These are phyloP conservation scores for Haemorhous mexicanus DNA, from an alignment of 2,113 vertebrate genomes.

Conservation along the genomic window DNA sequence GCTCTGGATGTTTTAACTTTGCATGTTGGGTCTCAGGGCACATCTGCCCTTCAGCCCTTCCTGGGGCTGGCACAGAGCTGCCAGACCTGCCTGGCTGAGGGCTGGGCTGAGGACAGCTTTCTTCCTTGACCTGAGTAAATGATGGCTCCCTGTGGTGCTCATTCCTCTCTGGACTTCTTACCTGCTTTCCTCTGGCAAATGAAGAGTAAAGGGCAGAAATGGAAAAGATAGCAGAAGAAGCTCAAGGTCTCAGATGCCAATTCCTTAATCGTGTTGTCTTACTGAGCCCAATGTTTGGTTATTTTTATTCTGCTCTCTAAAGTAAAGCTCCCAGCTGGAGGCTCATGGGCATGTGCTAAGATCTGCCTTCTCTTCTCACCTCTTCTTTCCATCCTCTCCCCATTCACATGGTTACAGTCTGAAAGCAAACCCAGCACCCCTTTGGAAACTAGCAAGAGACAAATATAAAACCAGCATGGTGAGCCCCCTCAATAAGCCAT, in stretches of 20 bases:
- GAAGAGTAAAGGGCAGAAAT: background rate
- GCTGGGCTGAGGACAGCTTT: background rate
- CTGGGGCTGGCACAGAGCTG: background rate
- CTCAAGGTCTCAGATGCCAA: background rate
- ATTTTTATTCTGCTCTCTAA: background rate
- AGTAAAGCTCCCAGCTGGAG: background rate
- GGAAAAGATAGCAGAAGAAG: background rate
- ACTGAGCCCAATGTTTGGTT: background rate
- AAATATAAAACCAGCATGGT: background rate
- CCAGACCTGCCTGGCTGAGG: background rate
- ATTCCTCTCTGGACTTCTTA: background rate
- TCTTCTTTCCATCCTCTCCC: background rate
- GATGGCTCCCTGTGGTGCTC: background rate
- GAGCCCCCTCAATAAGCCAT: background rate
- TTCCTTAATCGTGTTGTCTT: background rate
- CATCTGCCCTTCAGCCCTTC: background rate
- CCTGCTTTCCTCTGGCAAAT: background rate
- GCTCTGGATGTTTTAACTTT: background rate
- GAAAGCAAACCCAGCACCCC: background rate
- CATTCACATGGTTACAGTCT: background rate
- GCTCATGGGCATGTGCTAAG: background rate
- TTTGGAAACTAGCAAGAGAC: background rate
- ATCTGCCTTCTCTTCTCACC: background rate
- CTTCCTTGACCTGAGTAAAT: background rate
- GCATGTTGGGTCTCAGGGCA: fast-evolving